Percentiles rank a stretch among this genome's conserved stretches.
These are phyloP conservation scores for Lophius piscatorius DNA, from an alignment of 2,113 vertebrate genomes.

Conservation along the genomic window DNA sequence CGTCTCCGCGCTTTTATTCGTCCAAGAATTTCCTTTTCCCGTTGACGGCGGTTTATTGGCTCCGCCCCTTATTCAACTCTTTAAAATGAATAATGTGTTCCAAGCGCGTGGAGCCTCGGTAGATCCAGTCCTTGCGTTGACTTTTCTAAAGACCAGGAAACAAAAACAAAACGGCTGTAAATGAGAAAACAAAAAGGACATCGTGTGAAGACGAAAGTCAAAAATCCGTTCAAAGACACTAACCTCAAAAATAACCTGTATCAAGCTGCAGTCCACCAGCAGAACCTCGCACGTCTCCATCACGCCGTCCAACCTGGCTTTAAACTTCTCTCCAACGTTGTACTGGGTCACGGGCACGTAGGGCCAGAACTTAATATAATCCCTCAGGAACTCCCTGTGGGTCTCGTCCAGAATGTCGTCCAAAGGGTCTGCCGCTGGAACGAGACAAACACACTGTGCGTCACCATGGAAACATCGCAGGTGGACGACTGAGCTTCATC, in stretches of 20 bases:
- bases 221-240: constrained; percentile 9
- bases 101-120: constrained; percentile 87
- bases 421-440: constrained; percentile 83
- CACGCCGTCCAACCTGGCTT: constrained; percentile 85
- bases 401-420: constrained; percentile 87
- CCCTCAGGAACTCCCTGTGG: constrained; percentile 85
- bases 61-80: constrained; percentile 58
- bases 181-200: background rate
- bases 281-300: constrained; percentile 88
- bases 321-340: constrained; percentile 83
- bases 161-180: background rate
- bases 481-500: no score
- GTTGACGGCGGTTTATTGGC: background rate
- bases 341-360: constrained; percentile 89
- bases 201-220: background rate
- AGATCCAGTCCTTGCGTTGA: constrained; percentile 89
- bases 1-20: background rate
- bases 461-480: background rate
- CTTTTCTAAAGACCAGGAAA: constrained; percentile 76
- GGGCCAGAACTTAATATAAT: constrained; percentile 89
- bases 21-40: background rate
- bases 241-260: constrained; percentile 85
- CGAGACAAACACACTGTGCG: background rate
- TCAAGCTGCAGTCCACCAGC: constrained; percentile 88
- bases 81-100: constrained; percentile 86